Evolutionary conservation across 2,113 vertebrate species (phyloP), one percentile per base, ranked within the genome.

Genomic region (Trematocara macrostoma): DNA sequence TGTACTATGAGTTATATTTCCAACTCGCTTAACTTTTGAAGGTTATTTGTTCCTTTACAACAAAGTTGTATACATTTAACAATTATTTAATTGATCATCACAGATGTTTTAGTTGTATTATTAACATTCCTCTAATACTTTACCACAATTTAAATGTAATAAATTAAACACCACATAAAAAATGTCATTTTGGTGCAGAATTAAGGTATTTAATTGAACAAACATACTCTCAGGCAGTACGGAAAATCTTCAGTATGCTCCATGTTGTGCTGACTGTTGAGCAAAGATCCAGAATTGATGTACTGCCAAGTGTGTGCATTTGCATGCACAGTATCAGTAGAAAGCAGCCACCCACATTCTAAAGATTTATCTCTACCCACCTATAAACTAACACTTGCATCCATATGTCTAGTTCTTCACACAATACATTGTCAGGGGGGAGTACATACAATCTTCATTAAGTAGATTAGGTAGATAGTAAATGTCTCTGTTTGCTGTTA

Each of bases 321-420:
- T 91, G 88, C 84, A 91, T 94, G 89, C 80, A 55, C 89, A 86
- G 86, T 69, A 88, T 53, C 88, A 71, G 88, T 78, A 34, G 83
- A 93, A 89, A 82, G 69, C 81, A 87, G 81, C 93, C 93, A 76
- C 95, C 94, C 90, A 95, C 93, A 84, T 86, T 20, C 82, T 61
- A 87, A 80, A 81, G 87, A 64, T 86, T 64, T 78, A 88, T 84
- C 69, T 87, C 92, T 80, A 81, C 91, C 93, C 90, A 94, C 91
- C 85, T 85, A 52, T 89, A 64, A 86, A 79, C 85, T 42, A 87
- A 88, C 84, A 85, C 76, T 84, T 82, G 79, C 88, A 89, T 91
- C 84, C 84, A 42, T 71, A 84, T 78, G 69, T 92, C 81, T 81
- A 52, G 40, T 82, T 89, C 53, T 78, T 82, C 59, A 74, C 82